phyloP scores from a whole-genome alignment of 2,113 vertebrate species.

The Ariopsis seemanni region DNA sequence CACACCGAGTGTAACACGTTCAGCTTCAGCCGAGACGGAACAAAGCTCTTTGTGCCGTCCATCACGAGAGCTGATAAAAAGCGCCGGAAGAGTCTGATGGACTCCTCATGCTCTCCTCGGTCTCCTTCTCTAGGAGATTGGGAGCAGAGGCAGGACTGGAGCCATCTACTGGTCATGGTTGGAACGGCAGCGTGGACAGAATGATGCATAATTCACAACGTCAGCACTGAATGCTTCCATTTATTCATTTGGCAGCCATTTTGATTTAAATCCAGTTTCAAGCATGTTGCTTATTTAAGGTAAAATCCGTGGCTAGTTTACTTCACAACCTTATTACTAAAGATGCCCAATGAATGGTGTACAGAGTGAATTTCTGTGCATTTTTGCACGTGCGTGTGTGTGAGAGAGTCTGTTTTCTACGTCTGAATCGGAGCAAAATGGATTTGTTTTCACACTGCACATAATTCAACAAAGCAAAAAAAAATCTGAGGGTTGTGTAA shows the following conservation, averaged over 20 bases:
- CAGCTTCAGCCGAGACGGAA: too few species aligned
- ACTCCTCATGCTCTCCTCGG: background rate
- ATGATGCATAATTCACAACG: background rate
- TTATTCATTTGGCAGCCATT: background rate
- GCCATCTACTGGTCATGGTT: slow-evolving; percentile 29
- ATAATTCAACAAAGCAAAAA: too few species aligned
- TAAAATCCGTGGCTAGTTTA: background rate
- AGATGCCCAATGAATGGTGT: background rate
- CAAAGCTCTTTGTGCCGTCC: too few species aligned
- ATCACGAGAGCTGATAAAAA: too few species aligned
- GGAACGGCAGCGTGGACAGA: background rate
- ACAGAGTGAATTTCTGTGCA: background rate
- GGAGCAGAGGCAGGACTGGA: background rate
- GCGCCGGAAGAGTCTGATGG: background rate
- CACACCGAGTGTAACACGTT: background rate
- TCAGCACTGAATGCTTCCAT: background rate
- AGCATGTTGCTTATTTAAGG: background rate
- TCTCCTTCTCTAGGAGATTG: background rate
- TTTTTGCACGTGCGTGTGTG: too few species aligned
- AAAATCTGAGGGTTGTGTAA: too few species aligned
- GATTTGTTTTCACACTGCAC: too few species aligned
- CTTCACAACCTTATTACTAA: too few species aligned
- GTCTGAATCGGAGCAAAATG: too few species aligned
- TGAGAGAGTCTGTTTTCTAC: too few species aligned
- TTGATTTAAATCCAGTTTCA: background rate